Evolutionary conservation across 1,140 invertebrate species (phyloP).

Genomic region (Melanaphis sacchari): DNA sequence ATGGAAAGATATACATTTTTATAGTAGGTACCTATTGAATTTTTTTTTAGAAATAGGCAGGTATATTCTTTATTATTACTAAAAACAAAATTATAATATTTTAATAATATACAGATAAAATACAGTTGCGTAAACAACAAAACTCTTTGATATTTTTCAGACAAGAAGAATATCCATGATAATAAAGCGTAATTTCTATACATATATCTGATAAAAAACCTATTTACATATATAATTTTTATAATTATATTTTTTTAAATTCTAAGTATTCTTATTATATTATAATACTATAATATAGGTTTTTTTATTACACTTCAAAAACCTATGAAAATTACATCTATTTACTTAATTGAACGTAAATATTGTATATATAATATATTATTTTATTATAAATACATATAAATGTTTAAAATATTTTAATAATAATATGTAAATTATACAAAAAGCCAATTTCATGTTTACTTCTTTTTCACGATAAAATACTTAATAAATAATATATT

Average conservation of each 20-base stretch:
- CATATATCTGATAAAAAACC: not conserved
- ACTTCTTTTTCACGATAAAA: constrained; percentile 28
- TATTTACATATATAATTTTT: constrained; percentile 25
- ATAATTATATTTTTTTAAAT: not conserved
- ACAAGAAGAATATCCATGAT: not conserved
- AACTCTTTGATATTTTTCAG: not conserved
- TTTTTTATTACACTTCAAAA: not conserved
- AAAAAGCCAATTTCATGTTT: constrained; percentile 2
- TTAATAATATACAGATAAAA: not conserved
- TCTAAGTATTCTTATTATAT: not conserved
- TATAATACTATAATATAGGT: not conserved
- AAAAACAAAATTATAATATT: not conserved
- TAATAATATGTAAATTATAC: constrained; percentile 39
- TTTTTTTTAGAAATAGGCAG: not conserved
- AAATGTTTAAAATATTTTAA: not conserved
- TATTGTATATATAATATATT: not conserved
- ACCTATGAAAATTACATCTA: not conserved
- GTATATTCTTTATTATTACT: not conserved
- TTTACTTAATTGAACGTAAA: constrained; percentile 12
- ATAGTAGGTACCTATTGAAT: not conserved
- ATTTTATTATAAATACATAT: not conserved
- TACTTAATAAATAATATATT: not conserved
- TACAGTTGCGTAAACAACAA: too few relatives aligned
- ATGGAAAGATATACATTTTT: not conserved
- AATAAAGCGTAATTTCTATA: not conserved